A percentile compares a stretch with the other conserved stretches of the same genome.
Evolutionary conservation across 2,888 invertebrate species (phyloP).

Genomic region (Bursaphelenchus okinawaensis): DNA sequence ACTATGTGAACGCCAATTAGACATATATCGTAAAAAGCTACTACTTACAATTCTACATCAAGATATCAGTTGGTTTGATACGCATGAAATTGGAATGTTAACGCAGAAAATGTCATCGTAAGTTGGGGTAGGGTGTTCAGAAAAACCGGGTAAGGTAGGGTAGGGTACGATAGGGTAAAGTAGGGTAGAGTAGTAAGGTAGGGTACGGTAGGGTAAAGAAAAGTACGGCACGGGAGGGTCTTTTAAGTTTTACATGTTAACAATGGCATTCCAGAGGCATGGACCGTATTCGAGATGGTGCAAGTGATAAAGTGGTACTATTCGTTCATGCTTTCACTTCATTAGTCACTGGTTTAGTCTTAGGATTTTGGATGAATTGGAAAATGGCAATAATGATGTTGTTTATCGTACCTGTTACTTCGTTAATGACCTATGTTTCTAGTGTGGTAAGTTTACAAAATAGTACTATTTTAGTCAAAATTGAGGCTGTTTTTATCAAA

Average conservation of each 20-base stretch:
- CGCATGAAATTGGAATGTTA: slow-evolving; percentile 61
- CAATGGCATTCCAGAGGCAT: slow-evolving; percentile 44
- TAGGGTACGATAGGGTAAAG: too few species aligned
- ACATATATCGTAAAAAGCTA: slow-evolving; percentile 58
- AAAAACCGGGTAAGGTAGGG: too few species aligned
- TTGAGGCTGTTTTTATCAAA: too few species aligned
- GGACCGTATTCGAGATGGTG: slow-evolving; percentile 51
- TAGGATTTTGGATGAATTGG: slow-evolving; percentile 40
- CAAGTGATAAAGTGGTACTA: slow-evolving; percentile 46
- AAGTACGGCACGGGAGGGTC: too few species aligned
- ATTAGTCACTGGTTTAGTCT: slow-evolving; percentile 40
- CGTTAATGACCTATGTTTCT: slow-evolving; percentile 56
- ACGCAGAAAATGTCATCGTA: slow-evolving; percentile 60
- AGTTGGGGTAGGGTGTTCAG: slow-evolving; percentile 16
- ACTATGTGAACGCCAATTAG: slow-evolving; percentile 60
- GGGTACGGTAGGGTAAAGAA: too few species aligned
- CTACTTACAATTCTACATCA: slow-evolving; percentile 59
- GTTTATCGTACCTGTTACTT: slow-evolving; percentile 55
- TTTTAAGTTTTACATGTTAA: too few species aligned
- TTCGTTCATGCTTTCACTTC: slow-evolving; percentile 37
- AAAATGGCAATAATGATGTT: slow-evolving; percentile 49
- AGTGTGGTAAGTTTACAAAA: slow-evolving; percentile 59
- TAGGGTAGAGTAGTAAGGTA: too few species aligned
- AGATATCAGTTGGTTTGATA: slow-evolving; percentile 61
- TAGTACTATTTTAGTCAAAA: too few species aligned